Percentiles rank a stretch among this genome's conserved stretches.
phyloP scores from a whole-genome alignment of 2,888 invertebrate species.

The Tinea pellionella region DNA sequence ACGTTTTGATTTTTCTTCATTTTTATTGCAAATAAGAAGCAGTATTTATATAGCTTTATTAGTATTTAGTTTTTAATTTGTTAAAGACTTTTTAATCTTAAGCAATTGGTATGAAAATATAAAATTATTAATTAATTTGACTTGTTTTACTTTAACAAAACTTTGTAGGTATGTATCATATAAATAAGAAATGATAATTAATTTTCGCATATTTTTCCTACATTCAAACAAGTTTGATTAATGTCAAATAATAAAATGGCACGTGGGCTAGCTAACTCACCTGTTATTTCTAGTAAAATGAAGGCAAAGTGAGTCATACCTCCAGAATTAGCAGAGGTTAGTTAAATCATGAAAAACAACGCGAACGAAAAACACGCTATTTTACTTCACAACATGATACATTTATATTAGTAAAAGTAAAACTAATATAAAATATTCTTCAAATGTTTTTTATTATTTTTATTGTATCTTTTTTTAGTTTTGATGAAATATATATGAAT shows the following conservation, averaged over 20 bases:
- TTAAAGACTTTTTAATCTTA: slow-evolving; percentile 12
- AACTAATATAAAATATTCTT: not conserved
- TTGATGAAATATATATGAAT: no score
- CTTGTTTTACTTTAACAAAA: not conserved
- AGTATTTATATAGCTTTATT: slow-evolving; percentile 9
- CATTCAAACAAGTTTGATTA: no score
- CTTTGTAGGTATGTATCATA: no score
- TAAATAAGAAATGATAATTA: no score
- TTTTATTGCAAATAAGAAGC: not conserved
- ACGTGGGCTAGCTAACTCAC: no score
- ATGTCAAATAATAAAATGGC: no score
- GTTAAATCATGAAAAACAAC: not conserved
- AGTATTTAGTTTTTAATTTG: not conserved
- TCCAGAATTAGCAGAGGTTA: not conserved
- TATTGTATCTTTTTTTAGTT: not conserved
- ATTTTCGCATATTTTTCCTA: no score
- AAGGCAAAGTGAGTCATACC: not conserved
- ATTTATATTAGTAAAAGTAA: not conserved
- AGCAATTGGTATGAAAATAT: slow-evolving; percentile 6
- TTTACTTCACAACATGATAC: not conserved
- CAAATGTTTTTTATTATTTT: slow-evolving; percentile 13
- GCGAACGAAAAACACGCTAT: not conserved
- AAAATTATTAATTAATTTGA: not conserved
- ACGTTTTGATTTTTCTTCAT: not conserved
- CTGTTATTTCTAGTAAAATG: not conserved